phyloP scores from a whole-genome alignment of 2,888 invertebrate species.

The Pollenia angustigena region DNA sequence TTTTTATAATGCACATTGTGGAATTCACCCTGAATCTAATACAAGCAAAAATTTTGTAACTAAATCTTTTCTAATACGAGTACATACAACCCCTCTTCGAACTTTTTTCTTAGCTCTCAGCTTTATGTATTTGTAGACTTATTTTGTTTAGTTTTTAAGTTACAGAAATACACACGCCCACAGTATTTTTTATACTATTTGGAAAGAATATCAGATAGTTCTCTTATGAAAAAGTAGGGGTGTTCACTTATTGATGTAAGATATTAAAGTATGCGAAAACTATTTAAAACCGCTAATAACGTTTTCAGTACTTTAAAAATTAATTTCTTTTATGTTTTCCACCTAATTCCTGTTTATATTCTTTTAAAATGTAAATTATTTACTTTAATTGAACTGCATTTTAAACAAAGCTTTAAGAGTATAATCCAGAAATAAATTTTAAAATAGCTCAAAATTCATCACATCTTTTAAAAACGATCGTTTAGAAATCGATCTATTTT shows the following conservation, averaged over 20 bases:
- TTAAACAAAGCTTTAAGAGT: no score
- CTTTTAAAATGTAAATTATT: no score
- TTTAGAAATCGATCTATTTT: no score
- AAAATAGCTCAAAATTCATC: no score
- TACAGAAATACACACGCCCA: conserved; percentile 38
- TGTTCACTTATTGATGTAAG: not conserved
- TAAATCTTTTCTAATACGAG: conserved; percentile 65
- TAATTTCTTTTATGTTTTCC: no score
- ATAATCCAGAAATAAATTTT: no score
- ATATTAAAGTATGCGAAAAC: not conserved
- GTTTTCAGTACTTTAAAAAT: no score
- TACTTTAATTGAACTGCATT: no score
- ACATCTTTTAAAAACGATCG: no score
- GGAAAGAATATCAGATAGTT: conserved; percentile 2
- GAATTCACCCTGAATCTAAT: conserved; percentile 71
- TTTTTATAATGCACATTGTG: conserved; percentile 62
- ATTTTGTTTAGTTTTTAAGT: conserved; percentile 24
- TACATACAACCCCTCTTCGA: conserved; percentile 16
- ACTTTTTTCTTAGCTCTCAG: conserved; percentile 12
- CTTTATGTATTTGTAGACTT: conserved; percentile 35
- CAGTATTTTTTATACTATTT: conserved; percentile 1
- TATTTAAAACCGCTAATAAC: no score
- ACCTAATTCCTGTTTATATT: no score
- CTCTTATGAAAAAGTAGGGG: conserved; percentile 10
- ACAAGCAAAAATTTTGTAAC: conserved; percentile 66